Percentiles rank a stretch among this genome's conserved stretches.
phyloP scores from a whole-genome alignment of 2,797 vertebrate genomes.

The Ptychadena robeensis region DNA sequence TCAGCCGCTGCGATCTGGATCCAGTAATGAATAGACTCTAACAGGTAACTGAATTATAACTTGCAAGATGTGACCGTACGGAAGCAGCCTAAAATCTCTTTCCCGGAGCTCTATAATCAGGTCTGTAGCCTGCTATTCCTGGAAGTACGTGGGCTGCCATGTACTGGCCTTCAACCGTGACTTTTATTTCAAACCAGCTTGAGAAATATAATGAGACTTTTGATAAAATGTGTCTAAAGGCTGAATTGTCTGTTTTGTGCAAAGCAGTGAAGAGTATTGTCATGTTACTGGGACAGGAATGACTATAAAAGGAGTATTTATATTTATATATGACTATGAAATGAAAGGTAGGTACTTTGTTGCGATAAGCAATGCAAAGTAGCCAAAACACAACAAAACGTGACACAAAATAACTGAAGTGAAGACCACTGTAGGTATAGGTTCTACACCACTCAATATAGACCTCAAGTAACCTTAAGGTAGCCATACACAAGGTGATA shows the following conservation, averaged over 20 bases:
- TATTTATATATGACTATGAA: background rate
- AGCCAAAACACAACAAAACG: no score
- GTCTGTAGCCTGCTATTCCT: constrained; percentile 17
- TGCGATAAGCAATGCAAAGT: no score
- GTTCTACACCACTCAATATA: no score
- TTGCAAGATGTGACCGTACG: background rate
- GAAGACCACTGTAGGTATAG: no score
- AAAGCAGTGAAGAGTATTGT: background rate
- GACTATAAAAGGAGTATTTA: no score
- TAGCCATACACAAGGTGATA: no score
- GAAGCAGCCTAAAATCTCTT: background rate
- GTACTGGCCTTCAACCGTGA: background rate
- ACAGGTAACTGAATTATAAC: constrained; percentile 3
- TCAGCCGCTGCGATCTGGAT: background rate
- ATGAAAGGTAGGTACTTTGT: background rate
- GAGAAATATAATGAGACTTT: background rate
- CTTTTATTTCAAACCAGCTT: background rate
- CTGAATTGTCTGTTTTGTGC: background rate
- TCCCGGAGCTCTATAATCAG: constrained; percentile 27
- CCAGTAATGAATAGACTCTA: background rate
- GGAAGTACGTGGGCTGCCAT: constrained; percentile 19
- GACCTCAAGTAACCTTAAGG: no score
- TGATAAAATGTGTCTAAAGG: background rate
- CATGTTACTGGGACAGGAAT: background rate
- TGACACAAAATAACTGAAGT: no score